phyloP scores from a whole-genome alignment of 2,797 vertebrate species.

The Tragelaphus oryx region DNA sequence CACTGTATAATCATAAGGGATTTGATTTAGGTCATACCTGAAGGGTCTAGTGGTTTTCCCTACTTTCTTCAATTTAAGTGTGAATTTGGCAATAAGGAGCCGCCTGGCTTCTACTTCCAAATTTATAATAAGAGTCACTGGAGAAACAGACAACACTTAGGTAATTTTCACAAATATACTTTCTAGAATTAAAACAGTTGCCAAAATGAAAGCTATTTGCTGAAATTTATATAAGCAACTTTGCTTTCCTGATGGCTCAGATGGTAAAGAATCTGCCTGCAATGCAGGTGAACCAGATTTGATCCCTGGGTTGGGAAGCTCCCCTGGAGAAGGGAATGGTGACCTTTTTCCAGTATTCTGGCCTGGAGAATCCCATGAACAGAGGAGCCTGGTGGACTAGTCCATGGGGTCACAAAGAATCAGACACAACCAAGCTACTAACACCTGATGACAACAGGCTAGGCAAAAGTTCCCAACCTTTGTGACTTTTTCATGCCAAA shows the following conservation, averaged over 20 bases:
- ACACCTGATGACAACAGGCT: too few relatives aligned
- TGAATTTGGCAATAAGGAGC: too few relatives aligned
- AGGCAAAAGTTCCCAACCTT: not conserved
- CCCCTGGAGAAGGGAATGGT: not conserved
- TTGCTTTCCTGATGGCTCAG: not conserved
- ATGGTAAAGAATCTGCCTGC: not conserved
- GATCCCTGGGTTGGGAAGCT: not conserved
- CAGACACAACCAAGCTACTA: not conserved
- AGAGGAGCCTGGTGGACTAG: not conserved
- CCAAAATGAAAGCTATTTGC: not conserved
- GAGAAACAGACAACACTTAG: not conserved
- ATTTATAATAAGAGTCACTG: not conserved
- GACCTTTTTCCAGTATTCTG: not conserved
- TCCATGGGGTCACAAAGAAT: not conserved
- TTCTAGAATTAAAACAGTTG: not conserved
- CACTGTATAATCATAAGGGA: too few relatives aligned
- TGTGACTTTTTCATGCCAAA: not conserved
- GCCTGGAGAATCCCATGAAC: not conserved
- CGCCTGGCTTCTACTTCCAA: not conserved
- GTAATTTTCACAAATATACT: not conserved
- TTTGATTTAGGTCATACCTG: too few relatives aligned
- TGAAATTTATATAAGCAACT: not conserved
- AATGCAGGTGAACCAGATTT: not conserved
- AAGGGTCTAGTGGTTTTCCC: too few relatives aligned
- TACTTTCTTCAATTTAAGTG: too few relatives aligned